Conservation (phyloP, 2,888 invertebrate genomes). For the Pecten maximus region DNA sequence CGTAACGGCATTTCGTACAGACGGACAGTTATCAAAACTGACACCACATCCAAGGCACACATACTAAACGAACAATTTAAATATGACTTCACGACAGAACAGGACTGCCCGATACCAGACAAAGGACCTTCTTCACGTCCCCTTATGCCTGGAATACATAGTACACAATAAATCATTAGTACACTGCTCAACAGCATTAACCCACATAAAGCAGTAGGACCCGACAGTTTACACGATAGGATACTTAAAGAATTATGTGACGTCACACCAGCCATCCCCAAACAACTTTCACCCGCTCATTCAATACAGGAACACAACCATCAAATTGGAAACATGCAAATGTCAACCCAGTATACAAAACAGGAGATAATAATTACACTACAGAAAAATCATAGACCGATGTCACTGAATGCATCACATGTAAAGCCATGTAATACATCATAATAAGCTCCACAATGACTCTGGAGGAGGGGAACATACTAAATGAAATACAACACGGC, state of each 20-base stretch:
- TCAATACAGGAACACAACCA: neutral
- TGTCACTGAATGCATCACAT: too few species aligned
- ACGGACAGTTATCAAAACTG: neutral
- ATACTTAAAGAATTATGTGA: neutral
- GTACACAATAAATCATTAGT: neutral
- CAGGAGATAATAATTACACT: too few species aligned
- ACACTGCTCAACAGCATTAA: neutral
- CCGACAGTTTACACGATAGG: slow-evolving; percentile 33
- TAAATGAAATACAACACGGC: too few species aligned
- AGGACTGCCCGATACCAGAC: neutral
- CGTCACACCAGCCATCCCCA: neutral
- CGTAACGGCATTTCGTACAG: neutral
- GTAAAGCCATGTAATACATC: too few species aligned
- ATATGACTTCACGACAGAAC: slow-evolving; percentile 36
- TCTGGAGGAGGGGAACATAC: too few species aligned
- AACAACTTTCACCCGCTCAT: neutral
- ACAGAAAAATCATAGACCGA: too few species aligned
- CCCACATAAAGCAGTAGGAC: slow-evolving; percentile 31
- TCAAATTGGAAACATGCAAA: too few species aligned
- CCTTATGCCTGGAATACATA: neutral
- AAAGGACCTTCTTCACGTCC: slow-evolving; percentile 10
- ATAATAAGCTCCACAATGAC: too few species aligned
- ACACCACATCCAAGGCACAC: slow-evolving; percentile 9
- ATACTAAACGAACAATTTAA: slow-evolving; percentile 38
- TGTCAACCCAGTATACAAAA: too few species aligned